Evolutionary conservation across 2,113 vertebrate genomes (phyloP), one percentile per base, ranked within the genome.

Genomic region (Poeciliopsis prolifica): DNA sequence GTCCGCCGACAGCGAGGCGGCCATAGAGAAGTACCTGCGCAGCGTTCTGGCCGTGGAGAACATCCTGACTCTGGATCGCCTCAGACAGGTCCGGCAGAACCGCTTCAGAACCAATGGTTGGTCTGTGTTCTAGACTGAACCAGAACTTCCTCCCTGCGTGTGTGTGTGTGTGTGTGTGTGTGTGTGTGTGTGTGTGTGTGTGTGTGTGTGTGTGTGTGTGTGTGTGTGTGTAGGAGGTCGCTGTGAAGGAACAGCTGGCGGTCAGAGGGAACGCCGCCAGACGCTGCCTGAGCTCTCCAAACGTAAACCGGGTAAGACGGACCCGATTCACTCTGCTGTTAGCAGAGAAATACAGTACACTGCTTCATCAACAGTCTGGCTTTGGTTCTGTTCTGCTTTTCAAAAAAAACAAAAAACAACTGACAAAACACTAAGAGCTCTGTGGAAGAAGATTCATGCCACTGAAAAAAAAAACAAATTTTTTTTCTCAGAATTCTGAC

Each of bases 31-130:
- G 58, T 99, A 99, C 80, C 92, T 99, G 5, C 85, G 96, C 44
- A 98, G 97, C 0, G 94, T 98, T 54, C 92, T 99, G 85, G 96
- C 97, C 0, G 97, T 99, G 85, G 98, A 99, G 90, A 98, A 98
- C 92, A 95, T 99, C 65, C 96, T 99, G 58, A 98, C 97, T 0
- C 83, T 99, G 87, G 98, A 99, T 75, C 92, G 96, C 0, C 94
- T 98, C 26, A 94, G 98, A 86, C 98, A 99, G 97, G 98, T 98
- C n/a, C 30, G 76, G 0, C 29, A 26, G n/a, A 51, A 17, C 44
- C 14, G 44, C 15, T 44, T 44, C 42, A 19, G 44, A 58, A 9
- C 22, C 24, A 11, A 3, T 11, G 10, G 10, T 58, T n/a, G 3
- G 51, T 58, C 17, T 24, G 8, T n/a, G 17, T 1, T 58, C 24